Evolutionary conservation across 2,888 invertebrate genomes (phyloP), one percentile per base, ranked within the genome.

Genomic region (Ophioninae sp.): DNA sequence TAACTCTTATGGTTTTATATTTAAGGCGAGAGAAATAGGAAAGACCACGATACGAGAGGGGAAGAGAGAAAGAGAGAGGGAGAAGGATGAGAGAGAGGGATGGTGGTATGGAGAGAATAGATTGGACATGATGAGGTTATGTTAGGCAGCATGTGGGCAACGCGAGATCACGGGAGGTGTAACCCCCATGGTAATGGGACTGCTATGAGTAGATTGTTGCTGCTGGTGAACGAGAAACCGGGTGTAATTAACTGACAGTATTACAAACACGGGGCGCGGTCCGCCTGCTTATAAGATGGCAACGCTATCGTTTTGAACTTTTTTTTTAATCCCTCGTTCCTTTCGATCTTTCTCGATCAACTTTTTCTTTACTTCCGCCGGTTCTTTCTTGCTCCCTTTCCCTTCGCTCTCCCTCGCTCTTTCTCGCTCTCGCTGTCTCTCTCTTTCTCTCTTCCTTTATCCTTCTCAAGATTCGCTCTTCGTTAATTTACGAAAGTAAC

Each of bases 1-100:
- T 86, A 85, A 87, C 85, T 86, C 86, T 85, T 84, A 76, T 73
- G 84, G 78, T 57, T 81, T 75, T 75, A 62, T 75, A 67, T 62
- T 23, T 72, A 30, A 30, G 50, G 41, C 17, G 57, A 64, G 74
- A 50, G 30, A 74, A 44, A 69, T 30, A 69, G 44, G 69, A 57
- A 13, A 21, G 62, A 79, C 74, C 20, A 44, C 20, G 30, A 77
- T 37, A 74, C 62, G 73, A 73, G 56, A 56, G 70, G 75, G 65
- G 78, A 64, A 77, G 82, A 70, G 78, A 75, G 68, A 84, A 77
- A 74, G 80, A 70, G 81, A 77, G 72, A 83, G 76, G 75, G 77
- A 81, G 78, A 41, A 78, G 75, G 50, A 21, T 23, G 30, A 37
- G n/a, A 8, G 17, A 30, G 70, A 17, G 56, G 30, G 37, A 56